Percentiles rank a stretch among this genome's conserved stretches.
Evolutionary conservation across 2,113 vertebrate species (phyloP).

Genomic region (Neogobius melanostomus): DNA sequence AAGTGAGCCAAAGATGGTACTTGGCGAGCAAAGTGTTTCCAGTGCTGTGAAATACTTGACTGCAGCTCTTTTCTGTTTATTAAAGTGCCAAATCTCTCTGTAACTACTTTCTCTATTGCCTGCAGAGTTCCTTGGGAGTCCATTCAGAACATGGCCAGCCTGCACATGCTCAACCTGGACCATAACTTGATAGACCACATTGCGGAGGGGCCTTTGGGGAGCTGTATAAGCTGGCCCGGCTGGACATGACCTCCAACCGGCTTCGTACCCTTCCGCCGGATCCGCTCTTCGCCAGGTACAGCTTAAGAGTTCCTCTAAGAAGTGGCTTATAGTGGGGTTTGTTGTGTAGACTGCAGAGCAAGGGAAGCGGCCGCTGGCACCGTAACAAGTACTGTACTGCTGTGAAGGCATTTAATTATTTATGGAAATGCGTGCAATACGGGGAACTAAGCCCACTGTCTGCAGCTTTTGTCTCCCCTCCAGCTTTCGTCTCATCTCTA

Average conservation of each 20-base stretch:
- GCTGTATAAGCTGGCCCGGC: conserved; percentile 85
- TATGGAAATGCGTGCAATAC: conserved; percentile 4
- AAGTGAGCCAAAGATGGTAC: no score
- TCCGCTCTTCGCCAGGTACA: conserved; percentile 80
- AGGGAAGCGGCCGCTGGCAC: background rate
- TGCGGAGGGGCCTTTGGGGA: conserved; percentile 84
- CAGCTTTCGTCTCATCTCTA: background rate
- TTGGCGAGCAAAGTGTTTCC: no score
- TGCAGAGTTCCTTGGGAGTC: conserved; percentile 85
- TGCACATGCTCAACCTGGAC: conserved; percentile 89
- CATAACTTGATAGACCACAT: conserved; percentile 90
- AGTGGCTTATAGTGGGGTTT: conserved; percentile 23
- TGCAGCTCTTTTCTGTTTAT: background rate
- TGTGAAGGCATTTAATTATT: conserved; percentile 12
- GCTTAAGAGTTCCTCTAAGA: conserved; percentile 34
- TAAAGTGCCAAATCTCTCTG: background rate
- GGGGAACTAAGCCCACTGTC: background rate
- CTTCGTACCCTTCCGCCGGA: conserved; percentile 88
- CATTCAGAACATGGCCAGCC: conserved; percentile 87
- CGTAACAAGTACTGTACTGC: conserved; percentile 3
- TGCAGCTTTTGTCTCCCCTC: background rate
- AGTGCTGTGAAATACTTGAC: no score
- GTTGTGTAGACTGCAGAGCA: background rate
- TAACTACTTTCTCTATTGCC: conserved; percentile 5
- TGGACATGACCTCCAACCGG: conserved; percentile 92